Evolutionary conservation across 1,140 invertebrate species (phyloP), one percentile per base, ranked within the genome.

Genomic region (Brachionus calyciflorus): DNA sequence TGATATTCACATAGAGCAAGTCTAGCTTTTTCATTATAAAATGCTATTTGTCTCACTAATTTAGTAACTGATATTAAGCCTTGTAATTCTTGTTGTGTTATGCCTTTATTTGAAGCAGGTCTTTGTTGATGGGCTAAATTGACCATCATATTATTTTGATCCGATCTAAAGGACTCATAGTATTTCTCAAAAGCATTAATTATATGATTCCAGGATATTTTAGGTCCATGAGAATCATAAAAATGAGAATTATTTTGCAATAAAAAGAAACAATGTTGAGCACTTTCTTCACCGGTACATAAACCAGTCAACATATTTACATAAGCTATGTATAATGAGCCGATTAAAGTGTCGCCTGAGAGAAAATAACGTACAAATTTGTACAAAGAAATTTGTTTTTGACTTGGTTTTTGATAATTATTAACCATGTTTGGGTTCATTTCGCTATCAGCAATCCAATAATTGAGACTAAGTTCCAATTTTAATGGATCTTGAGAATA

Each of bases 251-350:
- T 89, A 78, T 90, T 88, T 81, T 93, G 93, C 12, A 97, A 86
- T 80, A 96, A 88, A 81, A 91, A 91, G 83, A 93, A 96, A 53
- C 91, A 92, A 84, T 92, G 89, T 68, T 89, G 87, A 0, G 92
- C 91, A 28, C 90, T 88, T 81, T 88, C 87, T 19, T 87, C 86
- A 24, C 89, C 89, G 77, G 89, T 90, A 0, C 92, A 90, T 26
- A 98, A 86, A 7, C 92, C 90, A 0, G 89, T 89, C 75, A 96
- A 87, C 89, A 96, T 93, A 77, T 90, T 90, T 51, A 95, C 86
- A 84, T 95, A 96, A 0, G 92, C 90, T 7, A 92, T 90, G 83
- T 93, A 93, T 30, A 96, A 84, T 2, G 90, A 89, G 12, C 91
- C 88, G n/a, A 92, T 91, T 37, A 95, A 84, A 81, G 93, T 87